Evolutionary conservation across 2,113 vertebrate species (phyloP).

Genomic region (Mola mola): DNA sequence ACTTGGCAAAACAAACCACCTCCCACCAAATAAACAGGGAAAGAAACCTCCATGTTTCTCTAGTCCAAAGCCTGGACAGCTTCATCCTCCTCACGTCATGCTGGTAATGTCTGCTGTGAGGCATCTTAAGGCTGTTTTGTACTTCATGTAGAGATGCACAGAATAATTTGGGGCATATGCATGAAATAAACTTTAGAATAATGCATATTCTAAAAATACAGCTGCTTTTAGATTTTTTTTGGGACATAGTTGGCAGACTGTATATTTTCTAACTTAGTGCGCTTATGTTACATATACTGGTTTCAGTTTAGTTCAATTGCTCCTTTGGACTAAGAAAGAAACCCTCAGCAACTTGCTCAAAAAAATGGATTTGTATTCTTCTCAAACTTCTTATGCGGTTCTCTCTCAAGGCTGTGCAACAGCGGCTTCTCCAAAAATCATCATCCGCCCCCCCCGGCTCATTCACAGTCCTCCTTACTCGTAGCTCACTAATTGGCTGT

Average conservation of each 20-base stretch:
- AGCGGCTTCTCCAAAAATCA: slow-evolving; percentile 26
- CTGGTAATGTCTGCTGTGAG: slow-evolving; percentile 9
- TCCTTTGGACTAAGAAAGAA: too few species aligned
- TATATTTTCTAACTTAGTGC: too few species aligned
- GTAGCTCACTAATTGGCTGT: slow-evolving; percentile 60
- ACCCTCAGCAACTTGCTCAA: too few species aligned
- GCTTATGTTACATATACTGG: too few species aligned
- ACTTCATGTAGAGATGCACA: slow-evolving; percentile 1
- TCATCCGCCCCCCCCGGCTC: slow-evolving; percentile 13
- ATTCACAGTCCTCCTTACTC: slow-evolving; percentile 28
- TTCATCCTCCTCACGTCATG: slow-evolving; percentile 35
- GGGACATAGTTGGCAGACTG: too few species aligned
- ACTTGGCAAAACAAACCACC: slow-evolving; percentile 58
- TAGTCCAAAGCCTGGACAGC: slow-evolving; percentile 29
- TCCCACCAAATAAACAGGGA: slow-evolving; percentile 58
- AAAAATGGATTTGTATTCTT: slow-evolving; percentile 2
- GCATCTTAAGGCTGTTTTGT: slow-evolving; percentile 15
- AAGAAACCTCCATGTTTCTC: slow-evolving; percentile 56
- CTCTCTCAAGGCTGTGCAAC: slow-evolving; percentile 11
- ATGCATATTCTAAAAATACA: too few species aligned
- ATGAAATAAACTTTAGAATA: slow-evolving; percentile 1
- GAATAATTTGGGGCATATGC: not conserved
- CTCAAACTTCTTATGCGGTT: slow-evolving; percentile 11
- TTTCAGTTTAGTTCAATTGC: too few species aligned
- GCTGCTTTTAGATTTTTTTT: too few species aligned